Evolutionary conservation across 2,797 vertebrate species (phyloP).

Genomic region (Echiichthys vipera): DNA sequence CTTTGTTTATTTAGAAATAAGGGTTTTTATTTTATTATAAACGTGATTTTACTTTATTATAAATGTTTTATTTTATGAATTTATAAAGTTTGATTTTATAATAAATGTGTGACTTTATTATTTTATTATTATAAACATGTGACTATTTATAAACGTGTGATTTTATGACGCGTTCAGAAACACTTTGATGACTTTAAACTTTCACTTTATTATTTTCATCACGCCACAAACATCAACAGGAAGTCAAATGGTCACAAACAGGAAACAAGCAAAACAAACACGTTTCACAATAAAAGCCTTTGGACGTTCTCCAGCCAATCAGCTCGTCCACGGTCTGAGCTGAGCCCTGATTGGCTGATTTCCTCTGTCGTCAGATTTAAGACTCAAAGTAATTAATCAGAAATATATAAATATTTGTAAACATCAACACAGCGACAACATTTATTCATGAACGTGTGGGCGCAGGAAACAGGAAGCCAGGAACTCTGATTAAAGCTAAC

Average conservation of each 20-base stretch:
- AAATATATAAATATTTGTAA: conserved; percentile 28
- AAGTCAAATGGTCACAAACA: conserved; percentile 50
- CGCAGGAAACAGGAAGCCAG: conserved; percentile 26
- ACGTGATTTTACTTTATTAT: too few relatives aligned
- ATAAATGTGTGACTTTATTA: too few relatives aligned
- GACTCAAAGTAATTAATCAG: conserved; percentile 6
- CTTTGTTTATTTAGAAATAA: not conserved
- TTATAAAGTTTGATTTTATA: too few relatives aligned
- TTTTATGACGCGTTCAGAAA: too few relatives aligned
- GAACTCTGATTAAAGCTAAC: conserved; percentile 25
- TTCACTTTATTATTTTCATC: conserved; percentile 45
- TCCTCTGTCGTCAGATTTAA: not conserved
- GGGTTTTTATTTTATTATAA: too few relatives aligned
- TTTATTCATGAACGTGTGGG: conserved; percentile 12
- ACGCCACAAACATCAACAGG: conserved; percentile 41
- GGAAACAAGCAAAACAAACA: conserved; percentile 11
- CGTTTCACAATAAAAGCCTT: conserved; percentile 42
- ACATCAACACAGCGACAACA: conserved; percentile 53
- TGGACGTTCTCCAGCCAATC: conserved; percentile 22
- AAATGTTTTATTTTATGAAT: too few relatives aligned
- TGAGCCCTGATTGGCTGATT: conserved; percentile 1
- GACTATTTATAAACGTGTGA: too few relatives aligned
- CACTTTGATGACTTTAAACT: too few relatives aligned
- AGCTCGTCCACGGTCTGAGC: too few relatives aligned
- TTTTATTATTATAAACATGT: not conserved